A percentile compares a stretch with the other conserved stretches of the same genome.
Conservation (phyloP, 2,797 vertebrate genomes). For the Decapterus maruadsi region DNA sequence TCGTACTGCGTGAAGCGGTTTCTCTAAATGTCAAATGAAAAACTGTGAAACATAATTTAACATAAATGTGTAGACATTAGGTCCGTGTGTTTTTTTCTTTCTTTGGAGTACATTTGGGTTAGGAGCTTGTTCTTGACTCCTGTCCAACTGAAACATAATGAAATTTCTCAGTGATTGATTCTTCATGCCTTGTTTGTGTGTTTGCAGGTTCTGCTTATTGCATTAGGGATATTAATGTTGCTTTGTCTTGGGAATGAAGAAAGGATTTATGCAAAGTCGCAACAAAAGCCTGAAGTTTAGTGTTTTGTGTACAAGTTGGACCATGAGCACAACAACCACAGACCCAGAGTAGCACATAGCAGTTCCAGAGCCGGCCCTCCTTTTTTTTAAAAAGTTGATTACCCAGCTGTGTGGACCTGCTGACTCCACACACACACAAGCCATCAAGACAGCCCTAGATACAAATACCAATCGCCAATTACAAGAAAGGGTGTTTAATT, state of each 20-base stretch:
- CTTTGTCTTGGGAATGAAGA: constrained; percentile 46
- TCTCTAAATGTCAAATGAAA: constrained; percentile 40
- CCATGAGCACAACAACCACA: neutral
- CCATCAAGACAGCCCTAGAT: no score
- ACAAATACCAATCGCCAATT: no score
- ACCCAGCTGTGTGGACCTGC: no score
- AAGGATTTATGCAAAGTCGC: constrained; percentile 45
- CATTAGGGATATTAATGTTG: constrained; percentile 54
- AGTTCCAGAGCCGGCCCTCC: no score
- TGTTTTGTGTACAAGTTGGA: constrained; percentile 45
- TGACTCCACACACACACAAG: no score
- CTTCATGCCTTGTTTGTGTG: constrained; percentile 39
- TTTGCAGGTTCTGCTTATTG: constrained; percentile 37
- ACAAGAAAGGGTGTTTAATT: no score
- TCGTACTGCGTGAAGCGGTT: constrained; percentile 9
- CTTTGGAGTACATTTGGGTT: constrained; percentile 35
- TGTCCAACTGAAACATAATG: constrained; percentile 38
- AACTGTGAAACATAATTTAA: constrained; percentile 38
- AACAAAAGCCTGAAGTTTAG: constrained; percentile 48
- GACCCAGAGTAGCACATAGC: constrained; percentile 4
- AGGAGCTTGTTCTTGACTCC: constrained; percentile 36
- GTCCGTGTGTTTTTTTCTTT: neutral
- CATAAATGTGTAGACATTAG: constrained; percentile 32
- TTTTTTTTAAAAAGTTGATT: no score
- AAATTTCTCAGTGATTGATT: constrained; percentile 37